Conservation (phyloP, 1,140 invertebrate species). For the Leptoteleia sp. region DNA sequence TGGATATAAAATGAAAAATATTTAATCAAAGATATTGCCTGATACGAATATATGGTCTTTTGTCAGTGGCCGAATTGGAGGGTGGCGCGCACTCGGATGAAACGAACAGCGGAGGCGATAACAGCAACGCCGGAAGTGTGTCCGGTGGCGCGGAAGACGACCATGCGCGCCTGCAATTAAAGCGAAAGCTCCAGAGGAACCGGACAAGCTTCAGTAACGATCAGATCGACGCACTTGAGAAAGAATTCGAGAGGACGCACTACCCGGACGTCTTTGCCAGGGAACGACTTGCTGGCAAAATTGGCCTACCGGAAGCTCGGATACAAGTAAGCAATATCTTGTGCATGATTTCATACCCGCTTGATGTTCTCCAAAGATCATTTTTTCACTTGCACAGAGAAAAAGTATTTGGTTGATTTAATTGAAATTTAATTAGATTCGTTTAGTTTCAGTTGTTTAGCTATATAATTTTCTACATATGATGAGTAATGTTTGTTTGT, state of each 20-base stretch:
- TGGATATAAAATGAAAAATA: slow-evolving; percentile 60
- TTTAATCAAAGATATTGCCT: slow-evolving; percentile 59
- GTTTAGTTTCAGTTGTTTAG: too few species aligned
- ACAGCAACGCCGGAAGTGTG: slow-evolving; percentile 88
- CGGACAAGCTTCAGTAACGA: slow-evolving; percentile 99
- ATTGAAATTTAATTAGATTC: too few species aligned
- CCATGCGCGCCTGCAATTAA: slow-evolving; percentile 92
- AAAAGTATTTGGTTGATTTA: too few species aligned
- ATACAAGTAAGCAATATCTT: slow-evolving; percentile 90
- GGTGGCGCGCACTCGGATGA: slow-evolving; percentile 88
- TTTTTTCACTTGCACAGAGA: too few species aligned
- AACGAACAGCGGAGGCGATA: slow-evolving; percentile 89
- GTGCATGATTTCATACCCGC: slow-evolving; percentile 16
- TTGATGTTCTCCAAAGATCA: too few species aligned
- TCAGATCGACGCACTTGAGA: slow-evolving; percentile 99
- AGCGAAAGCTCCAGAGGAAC: slow-evolving; percentile 98
- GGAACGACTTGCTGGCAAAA: slow-evolving; percentile 96
- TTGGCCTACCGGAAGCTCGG: slow-evolving; percentile 97
- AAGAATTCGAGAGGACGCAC: slow-evolving; percentile 96
- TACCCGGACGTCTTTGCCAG: slow-evolving; percentile 97
- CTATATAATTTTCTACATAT: too few species aligned
- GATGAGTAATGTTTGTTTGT: too few species aligned
- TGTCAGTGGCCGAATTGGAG: slow-evolving; percentile 79
- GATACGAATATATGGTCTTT: slow-evolving; percentile 61
- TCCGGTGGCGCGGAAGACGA: slow-evolving; percentile 88